Percentiles rank a stretch among this genome's conserved stretches.
Conservation (phyloP, 1,140 invertebrate genomes). For the Tetramorium alpestre region DNA sequence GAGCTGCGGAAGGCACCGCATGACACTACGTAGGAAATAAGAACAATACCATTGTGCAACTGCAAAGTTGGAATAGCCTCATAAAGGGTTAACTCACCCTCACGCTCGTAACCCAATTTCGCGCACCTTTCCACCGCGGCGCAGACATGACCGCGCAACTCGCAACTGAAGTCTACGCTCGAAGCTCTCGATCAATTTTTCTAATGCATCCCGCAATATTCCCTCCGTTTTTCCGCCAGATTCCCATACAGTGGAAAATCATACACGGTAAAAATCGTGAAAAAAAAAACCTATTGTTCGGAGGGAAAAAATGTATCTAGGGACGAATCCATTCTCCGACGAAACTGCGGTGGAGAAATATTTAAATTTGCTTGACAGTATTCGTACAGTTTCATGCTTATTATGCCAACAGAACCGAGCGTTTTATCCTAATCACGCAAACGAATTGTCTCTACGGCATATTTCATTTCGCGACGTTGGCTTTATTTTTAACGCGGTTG, state of each 20-base stretch:
- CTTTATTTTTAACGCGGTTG: background rate
- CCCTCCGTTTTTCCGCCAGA: conserved; percentile 1
- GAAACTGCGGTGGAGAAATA: conserved; percentile 3
- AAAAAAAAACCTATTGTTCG: conserved; percentile 19
- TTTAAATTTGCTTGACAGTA: conserved; percentile 6
- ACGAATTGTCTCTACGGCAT: background rate
- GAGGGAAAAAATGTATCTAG: background rate
- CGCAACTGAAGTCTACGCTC: background rate
- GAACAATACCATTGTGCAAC: conserved; percentile 52
- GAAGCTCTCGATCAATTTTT: conserved; percentile 35
- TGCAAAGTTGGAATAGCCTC: conserved; percentile 49
- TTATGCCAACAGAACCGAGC: background rate
- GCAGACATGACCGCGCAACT: conserved; percentile 14
- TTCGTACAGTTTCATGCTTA: background rate
- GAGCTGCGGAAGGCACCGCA: conserved; percentile 15
- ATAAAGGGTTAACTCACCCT: conserved; percentile 51
- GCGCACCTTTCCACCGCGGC: conserved; percentile 8
- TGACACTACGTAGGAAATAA: conserved; percentile 51
- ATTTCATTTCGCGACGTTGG: background rate
- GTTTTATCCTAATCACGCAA: background rate
- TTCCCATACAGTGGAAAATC: background rate
- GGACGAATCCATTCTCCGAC: conserved; percentile 13
- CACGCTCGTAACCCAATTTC: conserved; percentile 54
- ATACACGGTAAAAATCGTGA: background rate
- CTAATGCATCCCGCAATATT: conserved; percentile 7